Evolutionary conservation across 2,797 vertebrate species (phyloP).

Genomic region (Numenius phaeopus): DNA sequence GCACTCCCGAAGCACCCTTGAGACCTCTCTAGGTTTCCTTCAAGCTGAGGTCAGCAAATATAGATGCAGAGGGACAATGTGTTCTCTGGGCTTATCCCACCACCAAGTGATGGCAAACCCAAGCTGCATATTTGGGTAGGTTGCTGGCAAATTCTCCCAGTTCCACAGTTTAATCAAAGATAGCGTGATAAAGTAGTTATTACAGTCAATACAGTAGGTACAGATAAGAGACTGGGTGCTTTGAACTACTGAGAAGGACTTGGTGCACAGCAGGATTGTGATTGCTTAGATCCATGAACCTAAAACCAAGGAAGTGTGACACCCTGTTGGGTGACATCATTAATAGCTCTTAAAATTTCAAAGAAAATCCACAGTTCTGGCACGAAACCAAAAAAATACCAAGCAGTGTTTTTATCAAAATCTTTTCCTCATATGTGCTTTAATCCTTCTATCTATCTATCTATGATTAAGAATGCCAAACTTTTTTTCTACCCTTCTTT

Average conservation of each 20-base stretch:
- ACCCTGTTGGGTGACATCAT: neutral
- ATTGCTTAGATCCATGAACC: neutral
- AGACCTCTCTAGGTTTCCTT: neutral
- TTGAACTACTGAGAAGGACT: neutral
- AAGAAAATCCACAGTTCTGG: neutral
- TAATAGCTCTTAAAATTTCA: neutral
- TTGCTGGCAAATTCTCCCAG: neutral
- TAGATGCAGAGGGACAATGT: accelerated
- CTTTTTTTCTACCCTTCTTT: neutral
- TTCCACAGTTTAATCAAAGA: neutral
- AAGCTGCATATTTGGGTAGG: neutral
- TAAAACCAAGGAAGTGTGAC: neutral
- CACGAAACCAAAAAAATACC: neutral
- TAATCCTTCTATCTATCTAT: neutral
- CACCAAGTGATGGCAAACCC: neutral
- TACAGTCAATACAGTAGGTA: neutral
- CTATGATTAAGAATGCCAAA: neutral
- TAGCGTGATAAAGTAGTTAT: neutral
- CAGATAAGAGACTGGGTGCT: neutral
- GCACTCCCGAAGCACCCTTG: neutral
- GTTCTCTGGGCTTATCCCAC: neutral
- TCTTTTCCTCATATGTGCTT: neutral
- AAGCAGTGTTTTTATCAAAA: neutral
- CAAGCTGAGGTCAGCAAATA: neutral
- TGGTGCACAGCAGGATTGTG: neutral